Conservation (phyloP, 2,113 vertebrate species). For the Donacobius atricapilla region DNA sequence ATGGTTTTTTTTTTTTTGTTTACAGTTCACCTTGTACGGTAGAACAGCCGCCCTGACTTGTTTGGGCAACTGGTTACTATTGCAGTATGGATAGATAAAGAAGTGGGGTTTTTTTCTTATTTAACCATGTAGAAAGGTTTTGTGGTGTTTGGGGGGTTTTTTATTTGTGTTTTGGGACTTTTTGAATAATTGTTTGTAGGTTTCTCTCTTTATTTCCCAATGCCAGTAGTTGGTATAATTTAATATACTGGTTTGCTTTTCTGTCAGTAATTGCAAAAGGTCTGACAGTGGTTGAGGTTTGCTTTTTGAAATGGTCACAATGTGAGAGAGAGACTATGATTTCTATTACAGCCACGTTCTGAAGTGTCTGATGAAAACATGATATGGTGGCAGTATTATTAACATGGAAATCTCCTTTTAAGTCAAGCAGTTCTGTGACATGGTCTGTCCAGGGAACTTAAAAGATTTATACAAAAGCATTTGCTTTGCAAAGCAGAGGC, state of each 20-base stretch:
- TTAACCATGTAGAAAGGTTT: neutral
- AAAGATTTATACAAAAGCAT: neutral
- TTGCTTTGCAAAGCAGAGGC: slow-evolving; percentile 37
- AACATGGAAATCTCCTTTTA: slow-evolving; percentile 21
- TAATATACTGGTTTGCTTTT: neutral
- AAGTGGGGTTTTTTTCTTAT: neutral
- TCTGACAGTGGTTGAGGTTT: neutral
- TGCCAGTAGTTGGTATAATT: neutral
- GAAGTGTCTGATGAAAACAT: slow-evolving; percentile 30
- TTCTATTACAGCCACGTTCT: slow-evolving; percentile 28
- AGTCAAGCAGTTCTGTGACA: neutral
- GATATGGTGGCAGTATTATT: slow-evolving; percentile 5
- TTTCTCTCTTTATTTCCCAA: neutral
- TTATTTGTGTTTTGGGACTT: neutral
- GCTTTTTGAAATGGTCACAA: neutral
- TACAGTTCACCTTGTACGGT: neutral
- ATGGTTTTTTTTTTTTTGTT: neutral
- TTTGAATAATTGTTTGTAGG: neutral
- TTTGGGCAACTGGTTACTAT: neutral
- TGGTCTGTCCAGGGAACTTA: neutral
- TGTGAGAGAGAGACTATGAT: neutral
- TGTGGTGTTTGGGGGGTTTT: neutral
- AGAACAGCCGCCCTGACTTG: neutral
- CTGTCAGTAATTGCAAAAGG: neutral
- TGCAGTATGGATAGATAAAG: neutral